Conservation (phyloP, 2,113 vertebrate species). For the Isurus oxyrinchus region DNA sequence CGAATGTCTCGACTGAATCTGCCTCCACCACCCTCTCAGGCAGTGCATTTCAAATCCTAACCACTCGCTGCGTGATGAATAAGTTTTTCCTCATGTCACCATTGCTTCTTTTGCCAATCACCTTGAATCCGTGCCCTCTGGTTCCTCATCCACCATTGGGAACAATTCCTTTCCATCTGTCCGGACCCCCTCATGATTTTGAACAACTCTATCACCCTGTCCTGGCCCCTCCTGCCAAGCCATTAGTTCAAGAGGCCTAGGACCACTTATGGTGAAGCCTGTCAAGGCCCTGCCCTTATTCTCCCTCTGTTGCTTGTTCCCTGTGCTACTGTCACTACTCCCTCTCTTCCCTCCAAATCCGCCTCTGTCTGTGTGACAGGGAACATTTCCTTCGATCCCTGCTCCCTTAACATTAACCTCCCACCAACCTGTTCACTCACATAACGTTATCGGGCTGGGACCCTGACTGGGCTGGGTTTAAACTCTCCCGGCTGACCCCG, state of each 20-base stretch:
- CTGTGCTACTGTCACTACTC: no score
- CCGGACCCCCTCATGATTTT: background rate
- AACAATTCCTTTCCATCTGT: background rate
- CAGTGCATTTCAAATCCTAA: background rate
- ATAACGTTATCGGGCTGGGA: background rate
- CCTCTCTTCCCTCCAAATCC: no score
- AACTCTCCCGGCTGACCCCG: no score
- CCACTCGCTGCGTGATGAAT: no score
- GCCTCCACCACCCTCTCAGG: background rate
- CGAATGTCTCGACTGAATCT: background rate
- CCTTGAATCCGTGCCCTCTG: background rate
- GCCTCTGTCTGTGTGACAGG: no score
- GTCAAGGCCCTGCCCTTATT: no score
- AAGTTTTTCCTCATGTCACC: background rate
- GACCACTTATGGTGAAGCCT: no score
- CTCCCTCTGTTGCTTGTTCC: no score
- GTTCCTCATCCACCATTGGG: background rate
- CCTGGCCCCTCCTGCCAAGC: background rate
- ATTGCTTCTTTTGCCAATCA: background rate
- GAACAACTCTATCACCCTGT: background rate
- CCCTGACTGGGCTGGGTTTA: no score
- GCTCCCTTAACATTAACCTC: no score
- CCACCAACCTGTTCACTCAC: background rate
- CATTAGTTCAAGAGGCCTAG: no score
- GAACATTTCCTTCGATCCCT: no score